Percentiles rank a stretch among this genome's conserved stretches.
Conservation (phyloP, 2,797 vertebrate species). For the Hozukius guyotensis region DNA sequence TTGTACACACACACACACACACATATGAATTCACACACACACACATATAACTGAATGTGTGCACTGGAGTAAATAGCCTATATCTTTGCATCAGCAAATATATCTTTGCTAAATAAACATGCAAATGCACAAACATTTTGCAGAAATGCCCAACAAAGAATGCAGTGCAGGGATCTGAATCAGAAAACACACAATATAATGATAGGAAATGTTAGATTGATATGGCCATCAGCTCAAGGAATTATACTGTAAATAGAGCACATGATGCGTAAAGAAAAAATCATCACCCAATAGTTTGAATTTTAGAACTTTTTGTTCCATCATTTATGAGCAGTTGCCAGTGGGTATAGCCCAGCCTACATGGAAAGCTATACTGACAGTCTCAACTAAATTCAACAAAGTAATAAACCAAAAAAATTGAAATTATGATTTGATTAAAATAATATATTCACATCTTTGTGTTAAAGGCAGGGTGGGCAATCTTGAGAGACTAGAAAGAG, state of each 20-base stretch:
- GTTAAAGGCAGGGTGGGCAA: no score
- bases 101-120: background rate
- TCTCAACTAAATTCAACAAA: background rate
- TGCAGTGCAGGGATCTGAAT: background rate
- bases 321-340: background rate
- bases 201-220: background rate
- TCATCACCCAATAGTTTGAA: background rate
- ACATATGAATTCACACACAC: constrained; percentile 9
- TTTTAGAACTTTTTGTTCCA: background rate
- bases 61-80: background rate
- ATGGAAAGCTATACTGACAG: background rate
- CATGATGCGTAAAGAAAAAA: no score
- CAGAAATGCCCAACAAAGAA: background rate
- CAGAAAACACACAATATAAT: background rate
- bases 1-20: constrained; percentile 37
- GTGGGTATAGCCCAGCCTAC: background rate
- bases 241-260: background rate
- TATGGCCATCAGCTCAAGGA: background rate
- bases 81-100: background rate
- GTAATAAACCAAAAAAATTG: no score
- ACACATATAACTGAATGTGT: background rate
- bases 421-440: background rate
- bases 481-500: no score
- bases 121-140: background rate
- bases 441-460: no score